phyloP scores from a whole-genome alignment of 2,113 vertebrate species.

The Apodemus speciosus region DNA sequence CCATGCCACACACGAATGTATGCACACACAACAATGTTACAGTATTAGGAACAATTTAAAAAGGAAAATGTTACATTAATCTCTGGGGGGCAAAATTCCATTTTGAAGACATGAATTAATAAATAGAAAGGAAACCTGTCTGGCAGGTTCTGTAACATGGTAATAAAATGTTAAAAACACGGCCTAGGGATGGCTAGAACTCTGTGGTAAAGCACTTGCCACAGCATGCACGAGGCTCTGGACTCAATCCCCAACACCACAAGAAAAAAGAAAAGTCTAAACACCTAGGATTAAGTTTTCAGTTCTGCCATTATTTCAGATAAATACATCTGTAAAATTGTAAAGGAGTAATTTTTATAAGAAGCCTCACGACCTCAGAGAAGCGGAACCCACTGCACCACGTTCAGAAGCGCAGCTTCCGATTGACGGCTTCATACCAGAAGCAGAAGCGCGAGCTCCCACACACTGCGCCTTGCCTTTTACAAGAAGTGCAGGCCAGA shows the following conservation, averaged over 20 bases:
- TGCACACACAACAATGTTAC: neutral
- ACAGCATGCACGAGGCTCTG: neutral
- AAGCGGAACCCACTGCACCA: neutral
- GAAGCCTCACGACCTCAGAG: neutral
- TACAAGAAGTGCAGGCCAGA: neutral
- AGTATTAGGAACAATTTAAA: neutral
- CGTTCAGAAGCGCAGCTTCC: slow-evolving; percentile 25
- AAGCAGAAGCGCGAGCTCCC: neutral
- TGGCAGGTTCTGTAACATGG: slow-evolving; percentile 42
- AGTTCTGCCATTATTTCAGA: slow-evolving; percentile 5
- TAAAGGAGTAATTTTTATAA: neutral
- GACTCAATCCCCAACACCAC: neutral
- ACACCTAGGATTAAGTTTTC: neutral
- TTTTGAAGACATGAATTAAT: slow-evolving; percentile 43
- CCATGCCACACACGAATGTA: neutral
- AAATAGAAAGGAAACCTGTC: slow-evolving; percentile 42
- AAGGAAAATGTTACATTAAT: neutral
- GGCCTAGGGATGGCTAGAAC: neutral
- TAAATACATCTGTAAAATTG: slow-evolving; percentile 29
- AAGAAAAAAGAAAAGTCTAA: neutral
- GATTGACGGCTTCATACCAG: neutral
- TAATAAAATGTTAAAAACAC: slow-evolving; percentile 35
- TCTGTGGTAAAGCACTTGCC: neutral
- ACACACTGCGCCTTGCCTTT: slow-evolving; percentile 4
- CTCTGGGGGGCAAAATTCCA: no score